Evolutionary conservation across 2,113 vertebrate genomes (phyloP).

Genomic region (Chamaetylas fuelleborni): DNA sequence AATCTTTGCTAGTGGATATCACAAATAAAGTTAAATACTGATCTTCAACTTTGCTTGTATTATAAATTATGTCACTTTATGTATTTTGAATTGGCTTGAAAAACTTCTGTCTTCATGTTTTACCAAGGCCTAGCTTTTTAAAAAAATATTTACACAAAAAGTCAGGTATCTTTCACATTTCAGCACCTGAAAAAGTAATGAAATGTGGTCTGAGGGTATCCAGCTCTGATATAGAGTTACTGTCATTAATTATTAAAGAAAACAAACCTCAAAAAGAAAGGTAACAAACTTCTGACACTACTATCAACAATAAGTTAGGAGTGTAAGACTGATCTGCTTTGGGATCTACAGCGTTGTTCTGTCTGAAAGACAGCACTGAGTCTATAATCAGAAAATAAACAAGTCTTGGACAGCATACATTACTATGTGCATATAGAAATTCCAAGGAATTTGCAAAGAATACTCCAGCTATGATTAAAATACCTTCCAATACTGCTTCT

Average conservation of each 20-base stretch:
- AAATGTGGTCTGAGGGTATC: not conserved
- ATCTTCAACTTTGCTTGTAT: not conserved
- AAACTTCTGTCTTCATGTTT: not conserved
- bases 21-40: not conserved
- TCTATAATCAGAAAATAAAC: not conserved
- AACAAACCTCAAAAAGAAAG: not conserved
- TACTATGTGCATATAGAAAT: not conserved
- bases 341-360: not conserved
- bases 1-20: not conserved
- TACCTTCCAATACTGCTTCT: not conserved
- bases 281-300: not conserved
- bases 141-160: not conserved
- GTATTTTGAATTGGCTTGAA: not conserved
- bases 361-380: not conserved
- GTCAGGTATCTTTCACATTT: not conserved
- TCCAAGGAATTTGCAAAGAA: not conserved
- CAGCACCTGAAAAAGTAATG: not conserved
- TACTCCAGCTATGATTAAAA: not conserved
- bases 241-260: not conserved
- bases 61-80: not conserved
- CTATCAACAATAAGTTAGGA: not conserved
- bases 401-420: not conserved
- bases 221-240: not conserved
- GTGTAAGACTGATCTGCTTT: not conserved
- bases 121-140: not conserved